A percentile compares a stretch with the other conserved stretches of the same genome.
These are phyloP conservation scores for Stegana nigrithorax DNA, from an alignment of 2,888 invertebrate genomes.

Conservation along the genomic window DNA sequence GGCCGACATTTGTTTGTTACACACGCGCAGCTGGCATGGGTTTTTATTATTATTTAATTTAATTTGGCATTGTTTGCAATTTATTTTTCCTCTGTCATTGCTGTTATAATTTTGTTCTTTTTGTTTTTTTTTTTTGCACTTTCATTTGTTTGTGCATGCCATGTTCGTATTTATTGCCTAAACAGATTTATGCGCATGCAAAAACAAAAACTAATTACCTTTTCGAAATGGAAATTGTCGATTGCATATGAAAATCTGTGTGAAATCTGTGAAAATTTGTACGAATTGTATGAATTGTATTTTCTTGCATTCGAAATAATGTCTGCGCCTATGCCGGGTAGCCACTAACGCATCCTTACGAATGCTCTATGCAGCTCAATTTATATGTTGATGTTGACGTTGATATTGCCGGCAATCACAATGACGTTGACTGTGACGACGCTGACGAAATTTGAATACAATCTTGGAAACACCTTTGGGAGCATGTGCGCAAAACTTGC, in stretches of 20 bases:
- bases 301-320: not conserved
- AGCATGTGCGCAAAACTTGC: not conserved
- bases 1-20: no score
- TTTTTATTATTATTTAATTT: no score
- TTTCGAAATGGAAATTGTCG: not conserved
- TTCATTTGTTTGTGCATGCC: no score
- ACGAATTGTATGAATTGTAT: not conserved
- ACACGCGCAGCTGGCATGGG: no score
- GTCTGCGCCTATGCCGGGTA: no score
- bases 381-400: constrained; percentile 54
- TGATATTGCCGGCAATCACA: no score
- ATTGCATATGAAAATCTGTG: not conserved
- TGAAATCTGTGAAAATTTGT: not conserved
- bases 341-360: no score
- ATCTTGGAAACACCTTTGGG: constrained; percentile 37
- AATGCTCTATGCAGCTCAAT: no score
- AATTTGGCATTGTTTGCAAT: no score
- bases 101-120: no score
- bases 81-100: not conserved
- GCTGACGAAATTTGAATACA: constrained; percentile 53
- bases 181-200: not conserved
- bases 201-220: constrained; percentile 11
- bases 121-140: no score
- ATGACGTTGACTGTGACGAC: no score
- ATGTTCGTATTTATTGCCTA: not conserved